A percentile compares a stretch with the other conserved stretches of the same genome.
phyloP scores from a whole-genome alignment of 64 coral and sea anemone genomes.

The Montipora foliosa region DNA sequence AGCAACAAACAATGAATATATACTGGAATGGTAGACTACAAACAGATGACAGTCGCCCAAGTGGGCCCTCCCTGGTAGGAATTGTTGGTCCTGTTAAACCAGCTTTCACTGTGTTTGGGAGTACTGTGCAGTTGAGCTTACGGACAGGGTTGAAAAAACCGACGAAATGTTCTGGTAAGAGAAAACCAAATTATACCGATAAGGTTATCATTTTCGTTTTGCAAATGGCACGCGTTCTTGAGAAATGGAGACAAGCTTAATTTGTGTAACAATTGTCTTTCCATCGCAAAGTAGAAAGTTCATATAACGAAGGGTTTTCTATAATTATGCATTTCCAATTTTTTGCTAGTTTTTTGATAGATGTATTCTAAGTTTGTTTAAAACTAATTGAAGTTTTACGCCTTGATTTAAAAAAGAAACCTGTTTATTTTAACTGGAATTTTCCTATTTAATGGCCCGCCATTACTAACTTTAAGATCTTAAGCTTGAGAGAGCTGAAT shows the following conservation, averaged over 20 bases:
- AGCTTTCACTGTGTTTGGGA: slow-evolving; percentile 80
- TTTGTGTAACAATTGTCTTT: not conserved
- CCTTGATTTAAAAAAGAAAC: no score
- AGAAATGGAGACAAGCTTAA: not conserved
- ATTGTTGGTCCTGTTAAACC: slow-evolving; percentile 70
- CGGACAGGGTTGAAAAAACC: slow-evolving; percentile 71
- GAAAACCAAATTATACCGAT: not conserved
- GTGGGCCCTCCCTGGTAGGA: slow-evolving; percentile 70
- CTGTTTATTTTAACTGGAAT: no score
- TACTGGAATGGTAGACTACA: slow-evolving; percentile 89
- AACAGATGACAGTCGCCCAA: slow-evolving; percentile 72
- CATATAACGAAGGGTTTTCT: no score
- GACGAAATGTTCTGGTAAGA: slow-evolving; percentile 57
- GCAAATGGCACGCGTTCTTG: not conserved
- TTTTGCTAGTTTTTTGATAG: no score
- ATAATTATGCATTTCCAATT: no score
- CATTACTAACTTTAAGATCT: no score
- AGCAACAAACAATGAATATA: slow-evolving; percentile 72
- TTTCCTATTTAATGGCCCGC: no score
- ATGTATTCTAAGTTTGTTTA: no score
- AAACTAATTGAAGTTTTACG: no score
- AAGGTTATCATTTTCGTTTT: not conserved
- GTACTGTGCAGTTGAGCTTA: slow-evolving; percentile 71
- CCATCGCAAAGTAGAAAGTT: not conserved
- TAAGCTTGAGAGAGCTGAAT: no score